Conservation (phyloP, 2,113 vertebrate genomes). For the Cyprinodon tularosa region DNA sequence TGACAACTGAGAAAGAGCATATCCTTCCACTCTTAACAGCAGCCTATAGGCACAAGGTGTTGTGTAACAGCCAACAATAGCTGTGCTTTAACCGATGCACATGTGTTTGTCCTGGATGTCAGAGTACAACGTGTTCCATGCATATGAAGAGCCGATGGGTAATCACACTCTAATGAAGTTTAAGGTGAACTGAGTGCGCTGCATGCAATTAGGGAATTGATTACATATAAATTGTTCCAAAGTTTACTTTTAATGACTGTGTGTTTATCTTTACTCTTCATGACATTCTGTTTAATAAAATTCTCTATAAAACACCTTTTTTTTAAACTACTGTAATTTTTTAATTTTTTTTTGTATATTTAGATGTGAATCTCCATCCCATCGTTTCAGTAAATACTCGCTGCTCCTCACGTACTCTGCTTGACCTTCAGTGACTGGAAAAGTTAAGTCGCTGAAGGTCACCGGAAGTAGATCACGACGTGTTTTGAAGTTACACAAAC, state of each 20-base stretch:
- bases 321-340: background rate
- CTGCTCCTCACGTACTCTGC: constrained; percentile 61
- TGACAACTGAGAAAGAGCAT: background rate
- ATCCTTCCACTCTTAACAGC: background rate
- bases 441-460: background rate
- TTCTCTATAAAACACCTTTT: background rate
- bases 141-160: background rate
- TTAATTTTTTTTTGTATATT: fast-evolving
- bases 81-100: background rate
- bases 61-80: constrained; percentile 28
- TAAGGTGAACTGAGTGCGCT: background rate
- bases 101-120: background rate
- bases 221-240: background rate
- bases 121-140: background rate
- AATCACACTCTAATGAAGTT: background rate
- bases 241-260: background rate
- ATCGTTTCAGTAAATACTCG: constrained; percentile 17
- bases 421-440: background rate
- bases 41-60: constrained; percentile 15
- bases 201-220: fast-evolving
- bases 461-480: fast-evolving
- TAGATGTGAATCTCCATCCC: fast-evolving
- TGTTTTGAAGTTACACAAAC: constrained; percentile 5
- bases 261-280: background rate
- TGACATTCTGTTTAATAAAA: background rate